phyloP scores from a whole-genome alignment of 2,888 invertebrate species.

The Orthonychiurus folsomi region DNA sequence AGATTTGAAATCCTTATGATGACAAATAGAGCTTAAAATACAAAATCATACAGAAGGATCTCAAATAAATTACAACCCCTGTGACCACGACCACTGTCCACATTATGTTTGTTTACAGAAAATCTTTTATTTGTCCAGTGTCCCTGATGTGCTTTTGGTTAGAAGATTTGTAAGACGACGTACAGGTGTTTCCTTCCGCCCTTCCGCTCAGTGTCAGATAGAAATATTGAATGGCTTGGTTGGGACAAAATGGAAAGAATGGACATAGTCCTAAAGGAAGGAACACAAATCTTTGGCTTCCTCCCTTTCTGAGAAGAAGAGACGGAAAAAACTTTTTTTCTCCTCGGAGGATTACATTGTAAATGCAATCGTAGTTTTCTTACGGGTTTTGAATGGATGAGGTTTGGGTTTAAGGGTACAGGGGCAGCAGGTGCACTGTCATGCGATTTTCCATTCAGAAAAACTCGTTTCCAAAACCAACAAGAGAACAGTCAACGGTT shows the following conservation, averaged over 20 bases:
- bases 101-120: conserved; percentile 28
- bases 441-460: no score
- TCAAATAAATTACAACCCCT: neutral
- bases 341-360: no score
- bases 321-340: neutral
- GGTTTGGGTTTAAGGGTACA: no score
- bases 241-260: no score
- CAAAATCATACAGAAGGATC: neutral
- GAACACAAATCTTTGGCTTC: no score
- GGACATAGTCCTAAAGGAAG: no score
- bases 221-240: neutral
- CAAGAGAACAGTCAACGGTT: no score
- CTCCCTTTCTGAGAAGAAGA: conserved; percentile 1
- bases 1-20: neutral
- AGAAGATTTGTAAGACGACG: neutral
- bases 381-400: no score
- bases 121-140: conserved; percentile 13
- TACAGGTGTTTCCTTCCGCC: neutral
- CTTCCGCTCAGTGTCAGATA: neutral
- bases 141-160: neutral
- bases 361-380: no score
- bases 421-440: no score
- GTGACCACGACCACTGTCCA: neutral
- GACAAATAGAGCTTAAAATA: neutral
- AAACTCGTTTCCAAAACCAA: no score